phyloP scores from a whole-genome alignment of 2,113 vertebrate species.

The Nothocercus nigrocapillus region DNA sequence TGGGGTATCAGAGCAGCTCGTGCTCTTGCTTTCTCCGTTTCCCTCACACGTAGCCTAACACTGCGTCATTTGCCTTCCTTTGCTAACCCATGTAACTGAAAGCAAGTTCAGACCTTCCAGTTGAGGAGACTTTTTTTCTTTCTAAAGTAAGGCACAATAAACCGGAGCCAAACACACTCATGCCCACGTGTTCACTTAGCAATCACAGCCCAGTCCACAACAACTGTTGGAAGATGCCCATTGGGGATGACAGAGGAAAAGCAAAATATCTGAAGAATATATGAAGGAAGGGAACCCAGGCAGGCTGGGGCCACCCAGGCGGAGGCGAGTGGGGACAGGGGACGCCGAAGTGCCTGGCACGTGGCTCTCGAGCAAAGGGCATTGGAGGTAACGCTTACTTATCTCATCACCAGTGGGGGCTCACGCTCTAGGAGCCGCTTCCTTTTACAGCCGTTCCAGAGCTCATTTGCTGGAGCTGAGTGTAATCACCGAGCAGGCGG shows the following conservation, averaged over 20 bases:
- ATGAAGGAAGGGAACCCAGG: background rate
- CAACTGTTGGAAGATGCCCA: background rate
- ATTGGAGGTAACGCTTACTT: background rate
- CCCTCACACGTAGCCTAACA: background rate
- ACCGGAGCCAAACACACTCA: background rate
- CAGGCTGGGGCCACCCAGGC: background rate
- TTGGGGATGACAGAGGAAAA: background rate
- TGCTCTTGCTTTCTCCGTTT: background rate
- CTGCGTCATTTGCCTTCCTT: background rate
- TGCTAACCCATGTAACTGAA: background rate
- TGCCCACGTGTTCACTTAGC: background rate
- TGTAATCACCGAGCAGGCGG: background rate
- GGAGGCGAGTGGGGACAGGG: rapidly evolving
- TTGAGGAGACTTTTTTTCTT: background rate
- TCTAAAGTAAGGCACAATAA: background rate
- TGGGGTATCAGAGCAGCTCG: background rate
- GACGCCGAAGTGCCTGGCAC: rapidly evolving
- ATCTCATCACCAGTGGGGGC: background rate
- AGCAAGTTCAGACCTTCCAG: background rate
- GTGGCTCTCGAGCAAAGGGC: background rate
- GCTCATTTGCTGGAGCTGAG: background rate
- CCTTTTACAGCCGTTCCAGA: background rate
- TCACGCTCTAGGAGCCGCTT: rapidly evolving
- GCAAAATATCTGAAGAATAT: background rate
- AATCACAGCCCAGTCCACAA: background rate